phyloP scores from a whole-genome alignment of 2,888 invertebrate genomes.

The Ormyrus thymus region DNA sequence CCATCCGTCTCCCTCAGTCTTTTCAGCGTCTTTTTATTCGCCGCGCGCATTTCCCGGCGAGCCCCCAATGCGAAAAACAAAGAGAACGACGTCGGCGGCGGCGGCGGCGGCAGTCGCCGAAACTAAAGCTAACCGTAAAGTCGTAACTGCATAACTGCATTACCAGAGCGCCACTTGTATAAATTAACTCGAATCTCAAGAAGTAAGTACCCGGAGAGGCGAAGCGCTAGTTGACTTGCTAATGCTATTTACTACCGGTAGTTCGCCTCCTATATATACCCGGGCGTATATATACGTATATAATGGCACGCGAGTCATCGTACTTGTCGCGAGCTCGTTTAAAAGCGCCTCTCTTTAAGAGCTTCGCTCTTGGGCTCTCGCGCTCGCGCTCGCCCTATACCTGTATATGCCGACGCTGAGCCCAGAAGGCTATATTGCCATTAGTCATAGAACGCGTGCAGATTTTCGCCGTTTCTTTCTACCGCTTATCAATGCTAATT shows the following conservation, averaged over 20 bases:
- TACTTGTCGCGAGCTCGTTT: conserved; percentile 24
- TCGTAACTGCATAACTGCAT: conserved; percentile 70
- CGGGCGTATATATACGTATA: neutral
- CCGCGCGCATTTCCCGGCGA: neutral
- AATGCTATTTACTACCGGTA: conserved; percentile 70
- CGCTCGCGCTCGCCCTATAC: neutral
- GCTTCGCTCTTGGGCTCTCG: conserved; percentile 15
- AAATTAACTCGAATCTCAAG: conserved; percentile 73
- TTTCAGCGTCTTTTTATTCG: conserved; percentile 5
- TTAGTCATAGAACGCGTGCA: conserved; percentile 13
- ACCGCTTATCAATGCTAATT: neutral
- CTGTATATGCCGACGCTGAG: neutral
- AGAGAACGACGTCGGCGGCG: neutral
- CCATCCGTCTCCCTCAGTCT: neutral
- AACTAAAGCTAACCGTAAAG: conserved; percentile 69
- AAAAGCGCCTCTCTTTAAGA: conserved; percentile 41
- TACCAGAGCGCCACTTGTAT: conserved; percentile 71
- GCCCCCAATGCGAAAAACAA: conserved; percentile 11
- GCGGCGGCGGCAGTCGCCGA: conserved; percentile 56
- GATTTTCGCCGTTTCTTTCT: neutral
- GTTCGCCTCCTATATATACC: conserved; percentile 3
- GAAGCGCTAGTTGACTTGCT: conserved; percentile 73
- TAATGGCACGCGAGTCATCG: conserved; percentile 16
- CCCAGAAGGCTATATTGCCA: neutral
- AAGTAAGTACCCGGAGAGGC: conserved; percentile 67